These are phyloP conservation scores for Microplitis deprimator DNA, from an alignment of 2,888 invertebrate genomes.

Conservation along the genomic window DNA sequence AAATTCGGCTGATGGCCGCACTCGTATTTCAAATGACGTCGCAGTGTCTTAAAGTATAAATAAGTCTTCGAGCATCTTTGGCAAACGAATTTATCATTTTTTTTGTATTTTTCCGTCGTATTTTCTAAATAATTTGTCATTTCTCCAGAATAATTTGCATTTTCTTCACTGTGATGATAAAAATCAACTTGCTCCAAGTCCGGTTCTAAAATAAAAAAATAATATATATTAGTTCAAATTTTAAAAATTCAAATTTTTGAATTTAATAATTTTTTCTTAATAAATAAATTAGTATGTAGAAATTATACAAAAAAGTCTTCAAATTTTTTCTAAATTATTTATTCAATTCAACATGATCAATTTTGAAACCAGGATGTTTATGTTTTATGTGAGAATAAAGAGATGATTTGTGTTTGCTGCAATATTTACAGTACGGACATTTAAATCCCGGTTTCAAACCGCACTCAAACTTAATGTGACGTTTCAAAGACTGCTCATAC, in stretches of 20 bases:
- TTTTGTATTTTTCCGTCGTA: not conserved
- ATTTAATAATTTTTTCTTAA: too few relatives aligned
- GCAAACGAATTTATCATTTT: not conserved
- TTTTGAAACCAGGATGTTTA: not conserved
- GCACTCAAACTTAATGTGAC: not conserved
- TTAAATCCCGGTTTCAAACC: not conserved
- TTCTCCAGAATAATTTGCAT: too few relatives aligned
- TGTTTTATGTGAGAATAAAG: not conserved
- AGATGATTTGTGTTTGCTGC: not conserved
- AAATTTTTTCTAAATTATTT: not conserved
- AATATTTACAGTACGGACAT: not conserved
- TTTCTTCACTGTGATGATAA: too few relatives aligned
- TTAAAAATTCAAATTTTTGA: too few relatives aligned
- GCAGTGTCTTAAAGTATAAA: not conserved
- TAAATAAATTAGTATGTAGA: too few relatives aligned
- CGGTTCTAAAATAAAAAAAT: too few relatives aligned
- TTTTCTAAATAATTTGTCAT: not conserved
- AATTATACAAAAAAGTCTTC: too few relatives aligned
- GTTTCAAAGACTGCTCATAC: not conserved
- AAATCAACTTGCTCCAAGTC: too few relatives aligned
- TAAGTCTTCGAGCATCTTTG: not conserved
- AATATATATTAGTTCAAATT: too few relatives aligned
- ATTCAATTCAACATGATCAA: not conserved
- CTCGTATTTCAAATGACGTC: slow-evolving; percentile 51
- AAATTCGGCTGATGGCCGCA: slow-evolving; percentile 63